Evolutionary conservation across 1,140 invertebrate genomes (phyloP), one percentile per base, ranked within the genome.

Genomic region (Cepaea nemoralis): DNA sequence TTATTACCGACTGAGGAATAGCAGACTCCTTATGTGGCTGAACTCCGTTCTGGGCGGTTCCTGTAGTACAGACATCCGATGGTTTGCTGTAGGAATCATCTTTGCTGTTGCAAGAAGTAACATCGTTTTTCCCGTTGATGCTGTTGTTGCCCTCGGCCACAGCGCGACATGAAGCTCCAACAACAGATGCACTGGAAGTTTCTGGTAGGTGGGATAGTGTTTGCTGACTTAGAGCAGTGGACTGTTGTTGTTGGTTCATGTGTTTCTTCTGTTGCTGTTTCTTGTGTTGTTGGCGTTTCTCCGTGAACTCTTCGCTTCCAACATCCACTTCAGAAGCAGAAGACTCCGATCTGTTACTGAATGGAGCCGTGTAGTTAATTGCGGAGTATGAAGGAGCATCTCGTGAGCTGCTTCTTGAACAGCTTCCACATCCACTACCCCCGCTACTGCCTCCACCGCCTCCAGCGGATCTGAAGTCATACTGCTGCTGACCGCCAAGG

Each of bases 301-400:
- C 88, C 27, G 85, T 83, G 70, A 89, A 89, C 19, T 90, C 89
- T 48, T 83, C 86, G 70, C 83, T 87, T 19, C 86, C 86, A 40
- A 89, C 88, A 69, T 90, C 89, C 63, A 89, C 87, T 55, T 90
- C 89, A 19, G 89, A 90, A 27, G 86, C 87, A 0, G 88, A 90
- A 22, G 89, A 90, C 69, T 90, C 89, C 6, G 89, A 89, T 69
- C 86, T 80, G 84, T 89, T 90, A 82, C 89, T 89, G 69, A 82
- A 88, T 22, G 87, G 87, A 48, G 85, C 87, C 12, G 81, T 42
- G 55, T 87, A 87, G 66, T 84, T 81, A 73, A 82, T 66, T n/a
- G 82, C 82, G 63, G 84, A 76, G 48, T 74, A 80, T 19, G 78
- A 35, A 5, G 16, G 45, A 48, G 86, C 84, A 27, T 89, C 87